A percentile compares a stretch with the other conserved stretches of the same genome.
Evolutionary conservation across 2,888 invertebrate species (phyloP).

Genomic region (Tribolium freemani): DNA sequence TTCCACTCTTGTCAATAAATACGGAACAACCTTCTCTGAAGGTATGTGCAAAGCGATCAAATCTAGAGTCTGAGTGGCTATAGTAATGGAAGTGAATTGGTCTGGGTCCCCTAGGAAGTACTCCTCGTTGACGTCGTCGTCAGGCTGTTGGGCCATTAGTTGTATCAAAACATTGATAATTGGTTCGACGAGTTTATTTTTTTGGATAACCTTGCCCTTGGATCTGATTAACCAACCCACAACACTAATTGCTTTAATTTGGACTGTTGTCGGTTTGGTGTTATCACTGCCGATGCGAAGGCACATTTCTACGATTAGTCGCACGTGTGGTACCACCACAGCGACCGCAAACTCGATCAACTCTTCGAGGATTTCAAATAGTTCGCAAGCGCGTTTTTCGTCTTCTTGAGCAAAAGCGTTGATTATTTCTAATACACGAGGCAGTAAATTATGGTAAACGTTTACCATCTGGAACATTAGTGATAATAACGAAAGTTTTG

Average conservation of each 20-base stretch:
- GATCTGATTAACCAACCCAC: slow-evolving; percentile 76
- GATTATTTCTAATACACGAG: slow-evolving; percentile 75
- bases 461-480: slow-evolving; percentile 68
- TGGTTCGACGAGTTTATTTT: slow-evolving; percentile 79
- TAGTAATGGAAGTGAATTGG: slow-evolving; percentile 75
- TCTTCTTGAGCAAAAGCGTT: slow-evolving; percentile 73
- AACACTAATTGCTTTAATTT: slow-evolving; percentile 78
- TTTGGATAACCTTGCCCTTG: slow-evolving; percentile 81
- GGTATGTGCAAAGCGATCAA: slow-evolving; percentile 81
- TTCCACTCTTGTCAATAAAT: slow-evolving; percentile 76
- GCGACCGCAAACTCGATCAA: slow-evolving; percentile 75
- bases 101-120: slow-evolving; percentile 76
- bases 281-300: slow-evolving; percentile 74
- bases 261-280: slow-evolving; percentile 73
- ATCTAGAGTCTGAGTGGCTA: slow-evolving; percentile 83
- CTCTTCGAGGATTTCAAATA: slow-evolving; percentile 77
- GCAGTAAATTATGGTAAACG: slow-evolving; percentile 74
- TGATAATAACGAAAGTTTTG: no score
- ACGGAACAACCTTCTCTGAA: slow-evolving; percentile 82
- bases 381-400: slow-evolving; percentile 74
- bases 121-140: slow-evolving; percentile 76
- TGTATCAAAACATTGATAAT: slow-evolving; percentile 77
- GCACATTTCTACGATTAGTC: slow-evolving; percentile 76
- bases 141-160: slow-evolving; percentile 76
- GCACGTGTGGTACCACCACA: slow-evolving; percentile 76